These are phyloP conservation scores for Stylophora pistillata DNA, from an alignment of 64 coral and sea anemone genomes.

Conservation along the genomic window DNA sequence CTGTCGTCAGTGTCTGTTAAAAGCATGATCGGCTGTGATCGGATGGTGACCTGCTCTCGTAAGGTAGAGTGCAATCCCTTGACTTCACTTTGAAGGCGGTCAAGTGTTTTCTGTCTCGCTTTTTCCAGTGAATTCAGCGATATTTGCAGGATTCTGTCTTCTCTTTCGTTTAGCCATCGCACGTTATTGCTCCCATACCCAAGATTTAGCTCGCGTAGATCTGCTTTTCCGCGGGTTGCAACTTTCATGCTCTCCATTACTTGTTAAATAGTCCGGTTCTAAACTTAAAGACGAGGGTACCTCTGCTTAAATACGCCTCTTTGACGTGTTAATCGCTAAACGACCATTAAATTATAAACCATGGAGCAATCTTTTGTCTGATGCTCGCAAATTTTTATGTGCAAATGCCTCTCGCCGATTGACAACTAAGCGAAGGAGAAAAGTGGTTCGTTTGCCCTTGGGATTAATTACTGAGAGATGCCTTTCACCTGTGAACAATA, in stretches of 20 bases:
- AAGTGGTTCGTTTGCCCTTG: background rate
- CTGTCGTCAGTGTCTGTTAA: background rate
- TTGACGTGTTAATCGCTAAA: background rate
- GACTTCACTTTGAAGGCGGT: constrained; percentile 15
- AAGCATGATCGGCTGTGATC: background rate
- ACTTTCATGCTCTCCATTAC: constrained; percentile 4
- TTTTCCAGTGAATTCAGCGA: constrained; percentile 28
- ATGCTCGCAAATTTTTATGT: background rate
- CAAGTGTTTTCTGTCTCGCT: background rate
- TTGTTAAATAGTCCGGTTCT: background rate
- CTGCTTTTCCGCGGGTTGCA: background rate
- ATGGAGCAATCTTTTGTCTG: background rate
- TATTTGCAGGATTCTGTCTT: constrained; percentile 21
- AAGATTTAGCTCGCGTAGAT: constrained; percentile 26
- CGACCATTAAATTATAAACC: background rate
- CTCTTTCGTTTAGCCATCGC: constrained; percentile 25
- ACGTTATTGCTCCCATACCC: constrained; percentile 25
- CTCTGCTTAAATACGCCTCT: background rate
- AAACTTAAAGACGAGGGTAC: too few relatives aligned
- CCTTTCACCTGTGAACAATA: constrained; percentile 11
- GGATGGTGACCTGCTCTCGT: constrained; percentile 7
- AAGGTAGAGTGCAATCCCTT: constrained; percentile 3
- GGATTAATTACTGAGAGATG: constrained; percentile 13
- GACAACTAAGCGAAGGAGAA: background rate
- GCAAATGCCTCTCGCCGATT: background rate